Evolutionary conservation across 2,888 invertebrate genomes (phyloP).

Genomic region (Tachina lurida): DNA sequence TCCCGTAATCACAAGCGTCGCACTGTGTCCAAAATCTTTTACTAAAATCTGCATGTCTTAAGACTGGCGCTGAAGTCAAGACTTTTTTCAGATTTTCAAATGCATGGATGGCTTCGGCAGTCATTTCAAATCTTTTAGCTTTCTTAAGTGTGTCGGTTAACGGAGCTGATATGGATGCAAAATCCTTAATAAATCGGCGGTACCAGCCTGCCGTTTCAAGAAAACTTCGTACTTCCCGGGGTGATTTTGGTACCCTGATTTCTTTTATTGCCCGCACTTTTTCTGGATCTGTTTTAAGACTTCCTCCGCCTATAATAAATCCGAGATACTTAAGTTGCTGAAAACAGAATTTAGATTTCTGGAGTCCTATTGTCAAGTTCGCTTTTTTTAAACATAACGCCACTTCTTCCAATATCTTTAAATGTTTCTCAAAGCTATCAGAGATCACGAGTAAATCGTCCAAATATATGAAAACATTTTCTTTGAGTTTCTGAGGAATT

Average conservation of each 20-base stretch:
- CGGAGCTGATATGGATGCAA: no score
- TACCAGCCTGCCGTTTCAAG: no score
- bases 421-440: constrained; percentile 35
- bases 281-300: not conserved
- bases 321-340: no score
- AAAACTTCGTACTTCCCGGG: not conserved
- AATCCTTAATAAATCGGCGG: no score
- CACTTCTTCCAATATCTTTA: not conserved
- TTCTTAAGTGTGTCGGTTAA: not conserved
- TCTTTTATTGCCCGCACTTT: not conserved
- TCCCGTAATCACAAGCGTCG: no score
- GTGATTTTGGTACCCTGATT: not conserved
- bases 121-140: not conserved
- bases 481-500: not conserved
- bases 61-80: not conserved
- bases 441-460: constrained; percentile 64
- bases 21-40: no score
- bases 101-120: not conserved
- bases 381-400: no score
- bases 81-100: not conserved
- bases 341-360: no score
- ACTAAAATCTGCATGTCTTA: no score
- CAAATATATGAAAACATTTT: constrained; percentile 41
- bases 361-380: no score
- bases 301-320: no score